Base-by-base conservation (phyloP, 1,140 invertebrate genomes). In the Phocides pigmalion region DNA sequence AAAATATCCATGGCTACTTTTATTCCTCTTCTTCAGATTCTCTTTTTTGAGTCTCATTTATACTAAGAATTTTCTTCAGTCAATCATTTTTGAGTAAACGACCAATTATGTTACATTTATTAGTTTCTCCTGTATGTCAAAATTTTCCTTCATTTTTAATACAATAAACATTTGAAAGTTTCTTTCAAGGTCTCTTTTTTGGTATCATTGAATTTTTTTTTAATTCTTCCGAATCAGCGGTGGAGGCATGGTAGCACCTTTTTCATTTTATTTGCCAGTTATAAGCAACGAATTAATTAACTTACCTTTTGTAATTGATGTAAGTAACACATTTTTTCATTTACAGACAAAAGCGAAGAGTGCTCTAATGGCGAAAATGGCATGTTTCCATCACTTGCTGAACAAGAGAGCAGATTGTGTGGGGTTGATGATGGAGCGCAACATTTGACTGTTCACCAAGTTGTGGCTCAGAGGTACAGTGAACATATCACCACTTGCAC, bases 381-480 rank as follows among this genome's bases (percentile, higher is more conserved):
- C 5, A 90, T 87, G 0, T 92, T 92, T 64, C 91, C 91, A 1
- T 92, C 91, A 5, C 68, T 92, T 19, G 90, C 82, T n/a, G 91
- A 92, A 63, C 91, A 92, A 44, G 89, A 92, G 59, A 84, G 79
- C 25, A 68, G 88, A 17, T 69, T 92, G 14, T 84, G 84, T 39
- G 84, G 79, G 14, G 84, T 84, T 0, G 90, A 92, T 32, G 92
- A 92, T 59, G 84, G 75, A 19, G 88, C 82, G 6, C 93, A 94
- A 56, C 92, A 94, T 12, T 76, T 94, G 0, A 96, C 95, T 12
- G 94, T 96, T 19, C 95, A 96, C 69, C 95, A 96, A 89, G 94
- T 96, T 64, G 95, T 96, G 46, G 93, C 95, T 47, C 95, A 96
- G 87, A 93, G 95, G 93, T 94, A 76, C 20, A 22, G 5, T 22